These are phyloP conservation scores for Nanorana parkeri DNA, from an alignment of 2,113 vertebrate species.

Conservation along the genomic window DNA sequence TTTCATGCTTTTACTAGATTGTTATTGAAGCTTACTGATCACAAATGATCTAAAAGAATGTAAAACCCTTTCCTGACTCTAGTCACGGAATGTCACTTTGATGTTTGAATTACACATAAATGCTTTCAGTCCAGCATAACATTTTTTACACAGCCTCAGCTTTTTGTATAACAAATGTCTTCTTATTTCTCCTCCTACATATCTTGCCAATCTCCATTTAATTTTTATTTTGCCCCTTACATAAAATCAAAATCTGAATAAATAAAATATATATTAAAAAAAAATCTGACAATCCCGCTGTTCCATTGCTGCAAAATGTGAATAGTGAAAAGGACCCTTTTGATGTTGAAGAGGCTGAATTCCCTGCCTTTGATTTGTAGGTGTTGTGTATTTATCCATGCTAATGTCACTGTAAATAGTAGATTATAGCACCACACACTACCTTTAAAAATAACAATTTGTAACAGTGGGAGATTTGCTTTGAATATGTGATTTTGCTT, in stretches of 20 bases:
- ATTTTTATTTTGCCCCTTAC: too few species aligned
- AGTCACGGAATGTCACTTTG: too few species aligned
- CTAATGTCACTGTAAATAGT: constrained; percentile 44
- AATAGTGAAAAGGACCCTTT: not conserved
- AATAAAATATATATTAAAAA: not conserved
- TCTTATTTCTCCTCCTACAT: not conserved
- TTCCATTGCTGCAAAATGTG: not conserved
- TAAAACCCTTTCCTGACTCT: too few species aligned
- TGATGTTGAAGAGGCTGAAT: not conserved
- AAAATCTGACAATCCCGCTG: not conserved
- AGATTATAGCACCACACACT: not conserved
- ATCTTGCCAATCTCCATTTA: not conserved
- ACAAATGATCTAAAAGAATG: too few species aligned
- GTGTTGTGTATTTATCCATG: constrained; percentile 11
- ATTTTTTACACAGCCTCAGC: too few species aligned
- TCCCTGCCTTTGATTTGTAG: not conserved
- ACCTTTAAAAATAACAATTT: constrained; percentile 28
- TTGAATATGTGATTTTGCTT: constrained; percentile 35
- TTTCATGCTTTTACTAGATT: too few species aligned
- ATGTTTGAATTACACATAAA: too few species aligned
- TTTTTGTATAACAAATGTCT: not conserved
- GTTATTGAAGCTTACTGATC: too few species aligned
- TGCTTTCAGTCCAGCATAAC: too few species aligned
- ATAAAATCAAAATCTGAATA: too few species aligned
- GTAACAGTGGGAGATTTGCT: constrained; percentile 40